Base-by-base conservation (phyloP, 2,113 vertebrate species). In the Psammodynastes pulverulentus region DNA sequence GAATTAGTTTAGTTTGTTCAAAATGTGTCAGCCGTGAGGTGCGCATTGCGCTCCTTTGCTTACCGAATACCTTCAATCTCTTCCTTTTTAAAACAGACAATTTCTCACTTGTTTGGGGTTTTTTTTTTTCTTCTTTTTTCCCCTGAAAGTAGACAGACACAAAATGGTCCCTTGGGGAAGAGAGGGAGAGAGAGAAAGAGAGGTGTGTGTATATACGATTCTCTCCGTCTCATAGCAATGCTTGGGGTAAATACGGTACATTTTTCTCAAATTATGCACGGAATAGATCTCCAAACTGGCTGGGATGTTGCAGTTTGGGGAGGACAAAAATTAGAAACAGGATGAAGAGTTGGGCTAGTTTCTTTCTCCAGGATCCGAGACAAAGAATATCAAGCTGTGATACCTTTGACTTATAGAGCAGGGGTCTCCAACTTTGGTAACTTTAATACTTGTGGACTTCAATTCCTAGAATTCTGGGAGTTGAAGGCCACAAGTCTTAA, bases 1-100 rank as follows among this genome's bases (percentile, higher is more conserved):
- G 89, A 17, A 90, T 17, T 91, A 89, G 90, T 92, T 0, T 9
- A 91, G 88, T 84, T 89, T 53, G 4, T 46, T 93, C 67, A 26
- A 91, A n/a, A 62, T 2, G 29, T 46, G 88, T 54, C 19, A 87
- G 17, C 12, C 0, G 0, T 0, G 51, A 34, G 86, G 43, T 92
- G 89, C 2, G 7, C 46, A 23, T 12, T 91, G 91, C 67, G 0
- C 0, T 17, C 3, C 84, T 0, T 58, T 94, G 86, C 0, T 0
- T 2, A 29, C 26, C 85, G 56, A 85, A 91, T 19, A 5, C n/a
- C 23, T 51, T 84, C 58, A 89, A 0, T 48, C 6, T 95, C 92
- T 89, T 90, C 53, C 13, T 84, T 90, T 67, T 67, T 39, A 43
- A 8, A 45, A 85, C 62, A 8, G 0, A 43, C 88, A 29, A 9